These are phyloP conservation scores for Drosophila anomelani DNA, from an alignment of 2,888 invertebrate genomes.

Conservation along the genomic window DNA sequence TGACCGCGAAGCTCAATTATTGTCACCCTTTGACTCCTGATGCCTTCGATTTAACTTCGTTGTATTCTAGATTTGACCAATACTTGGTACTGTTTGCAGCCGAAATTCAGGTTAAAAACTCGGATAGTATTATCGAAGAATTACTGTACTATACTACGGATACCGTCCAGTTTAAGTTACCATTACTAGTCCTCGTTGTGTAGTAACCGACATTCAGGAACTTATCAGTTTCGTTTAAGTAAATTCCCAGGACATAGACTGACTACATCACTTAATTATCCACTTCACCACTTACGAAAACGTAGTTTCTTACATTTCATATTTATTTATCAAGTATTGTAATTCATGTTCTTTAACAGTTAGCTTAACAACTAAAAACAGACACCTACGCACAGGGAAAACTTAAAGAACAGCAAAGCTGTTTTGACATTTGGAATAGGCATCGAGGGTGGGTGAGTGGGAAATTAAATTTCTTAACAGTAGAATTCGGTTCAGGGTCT, in stretches of 20 bases:
- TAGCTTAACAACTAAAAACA: slow-evolving; percentile 7
- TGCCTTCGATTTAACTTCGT: not conserved
- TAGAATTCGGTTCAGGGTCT: slow-evolving; percentile 10
- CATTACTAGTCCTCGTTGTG: not conserved
- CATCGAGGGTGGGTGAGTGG: slow-evolving; percentile 1
- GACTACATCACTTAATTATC: not conserved
- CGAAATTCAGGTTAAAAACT: not conserved
- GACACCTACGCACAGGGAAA: slow-evolving; percentile 16
- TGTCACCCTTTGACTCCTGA: slow-evolving; percentile 8
- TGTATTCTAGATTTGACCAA: not conserved
- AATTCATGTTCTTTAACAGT: slow-evolving; percentile 15
- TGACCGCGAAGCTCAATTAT: slow-evolving; percentile 6
- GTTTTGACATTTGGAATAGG: slow-evolving; percentile 36
- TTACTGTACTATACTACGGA: not conserved
- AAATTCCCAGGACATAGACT: not conserved
- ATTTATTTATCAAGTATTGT: slow-evolving; percentile 23
- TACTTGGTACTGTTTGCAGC: not conserved
- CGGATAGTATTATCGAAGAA: not conserved
- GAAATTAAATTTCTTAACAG: slow-evolving; percentile 16
- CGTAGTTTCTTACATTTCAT: not conserved
- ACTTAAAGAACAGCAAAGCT: slow-evolving; percentile 35
- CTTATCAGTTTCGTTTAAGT: not conserved
- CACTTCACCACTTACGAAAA: not conserved
- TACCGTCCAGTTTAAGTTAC: not conserved
- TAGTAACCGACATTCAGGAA: not conserved